phyloP scores from a whole-genome alignment of 2,888 invertebrate genomes.

The Lasioglossum morio region DNA sequence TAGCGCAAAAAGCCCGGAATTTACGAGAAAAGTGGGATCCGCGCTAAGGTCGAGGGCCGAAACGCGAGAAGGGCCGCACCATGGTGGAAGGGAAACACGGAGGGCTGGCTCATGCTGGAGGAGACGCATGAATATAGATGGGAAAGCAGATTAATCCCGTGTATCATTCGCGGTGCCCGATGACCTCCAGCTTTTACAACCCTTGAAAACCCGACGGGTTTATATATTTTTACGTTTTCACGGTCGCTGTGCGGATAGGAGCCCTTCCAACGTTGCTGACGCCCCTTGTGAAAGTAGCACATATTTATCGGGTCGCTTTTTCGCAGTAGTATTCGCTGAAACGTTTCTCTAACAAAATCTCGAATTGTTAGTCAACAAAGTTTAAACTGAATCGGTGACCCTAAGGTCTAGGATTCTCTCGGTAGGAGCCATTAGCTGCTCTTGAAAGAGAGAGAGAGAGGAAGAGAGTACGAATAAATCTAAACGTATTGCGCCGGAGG shows the following conservation, averaged over 20 bases:
- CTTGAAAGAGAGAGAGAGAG: neutral
- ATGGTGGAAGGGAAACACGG: neutral
- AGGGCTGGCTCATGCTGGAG: neutral
- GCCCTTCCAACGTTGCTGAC: neutral
- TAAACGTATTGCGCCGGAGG: slow-evolving; percentile 70
- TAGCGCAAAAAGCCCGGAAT: slow-evolving; percentile 1
- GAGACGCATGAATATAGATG: slow-evolving; percentile 38
- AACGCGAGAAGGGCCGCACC: neutral
- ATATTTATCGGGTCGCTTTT: neutral
- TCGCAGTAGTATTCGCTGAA: neutral
- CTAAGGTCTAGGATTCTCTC: neutral
- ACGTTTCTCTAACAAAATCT: neutral
- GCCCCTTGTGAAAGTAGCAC: neutral
- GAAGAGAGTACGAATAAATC: slow-evolving; percentile 65
- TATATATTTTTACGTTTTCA: neutral
- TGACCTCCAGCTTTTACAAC: slow-evolving; percentile 5
- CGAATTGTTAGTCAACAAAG: neutral
- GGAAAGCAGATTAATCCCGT: slow-evolving; percentile 27
- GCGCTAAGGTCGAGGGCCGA: slow-evolving; percentile 12
- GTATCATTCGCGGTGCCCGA: slow-evolving; percentile 19
- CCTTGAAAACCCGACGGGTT: neutral
- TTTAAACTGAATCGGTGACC: neutral
- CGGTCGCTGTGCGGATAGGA: neutral
- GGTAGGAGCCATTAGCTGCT: slow-evolving; percentile 21
- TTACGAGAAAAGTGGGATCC: neutral